These are phyloP conservation scores for Trachelus iudaicus DNA, from an alignment of 2,888 invertebrate genomes.

Conservation along the genomic window DNA sequence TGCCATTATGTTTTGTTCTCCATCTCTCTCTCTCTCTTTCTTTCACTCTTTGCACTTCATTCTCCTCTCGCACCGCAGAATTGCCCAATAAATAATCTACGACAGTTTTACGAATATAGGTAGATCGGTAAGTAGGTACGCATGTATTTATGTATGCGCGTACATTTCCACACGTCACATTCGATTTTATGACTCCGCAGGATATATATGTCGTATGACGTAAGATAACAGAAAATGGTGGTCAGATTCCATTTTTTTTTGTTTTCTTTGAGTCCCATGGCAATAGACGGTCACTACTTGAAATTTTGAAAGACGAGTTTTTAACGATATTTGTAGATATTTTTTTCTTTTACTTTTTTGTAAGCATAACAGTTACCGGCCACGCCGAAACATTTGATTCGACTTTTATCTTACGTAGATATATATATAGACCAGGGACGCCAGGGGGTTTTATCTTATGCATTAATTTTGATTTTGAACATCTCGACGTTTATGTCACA, in stretches of 20 bases:
- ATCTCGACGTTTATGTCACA: not conserved
- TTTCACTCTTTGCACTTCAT: conserved; percentile 6
- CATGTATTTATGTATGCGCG: not conserved
- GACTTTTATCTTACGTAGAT: not conserved
- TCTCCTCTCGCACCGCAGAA: conserved; percentile 8
- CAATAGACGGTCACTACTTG: not conserved
- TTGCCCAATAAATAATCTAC: conserved; percentile 37
- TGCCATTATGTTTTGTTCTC: not conserved
- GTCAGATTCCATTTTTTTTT: not conserved
- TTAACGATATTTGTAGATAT: not conserved
- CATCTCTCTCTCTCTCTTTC: conserved; percentile 16
- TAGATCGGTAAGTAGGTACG: conserved; percentile 21
- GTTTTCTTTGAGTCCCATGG: not conserved
- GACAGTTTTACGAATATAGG: conserved; percentile 32
- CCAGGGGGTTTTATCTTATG: not conserved
- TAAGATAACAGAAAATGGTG: not conserved
- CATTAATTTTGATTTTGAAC: not conserved
- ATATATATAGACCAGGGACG: not conserved
- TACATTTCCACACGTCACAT: not conserved
- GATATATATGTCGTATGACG: not conserved
- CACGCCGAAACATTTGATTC: not conserved
- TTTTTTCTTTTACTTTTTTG: not conserved
- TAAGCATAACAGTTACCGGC: not conserved
- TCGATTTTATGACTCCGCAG: not conserved
- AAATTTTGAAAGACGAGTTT: not conserved